Evolutionary conservation across 2,797 vertebrate genomes (phyloP), one percentile per base, ranked within the genome.

Genomic region (Danio tinwini): DNA sequence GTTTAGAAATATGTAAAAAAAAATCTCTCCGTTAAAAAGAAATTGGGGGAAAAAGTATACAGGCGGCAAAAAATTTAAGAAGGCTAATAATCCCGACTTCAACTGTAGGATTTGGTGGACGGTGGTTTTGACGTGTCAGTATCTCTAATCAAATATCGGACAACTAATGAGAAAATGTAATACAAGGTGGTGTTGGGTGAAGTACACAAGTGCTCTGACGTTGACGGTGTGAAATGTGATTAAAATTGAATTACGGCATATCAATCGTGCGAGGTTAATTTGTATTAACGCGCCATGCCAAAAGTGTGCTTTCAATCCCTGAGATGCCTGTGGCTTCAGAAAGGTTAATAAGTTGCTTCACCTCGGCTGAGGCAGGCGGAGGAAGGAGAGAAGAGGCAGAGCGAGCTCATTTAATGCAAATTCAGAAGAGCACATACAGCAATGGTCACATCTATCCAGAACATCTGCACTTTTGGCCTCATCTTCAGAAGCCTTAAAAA

Each of bases 321-420:
- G 81, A 76, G 86, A 90, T 80, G 89, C 90, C 90, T 80, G 82
- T 91, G 91, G 92, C 87, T 87, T 89, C 82, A 81, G 82, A 87
- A 88, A 93, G 92, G 92, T 93, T 93, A 93, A 94, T 92, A 91
- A 93, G 90, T 87, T 89, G 86, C 83, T 86, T 91, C 90, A 88
- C 89, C 90, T 87, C 82, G 76, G 72, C 76, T 72, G 74, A 69
- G 62, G 81, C 67, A 29, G 83, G 47, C 12, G 17, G 67, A 65
- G 17, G 69, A 42, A 79, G 86, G 89, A 85, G 85, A 88, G 83
- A 81, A 56, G 64, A 62, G 86, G 82, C 83, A 64, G 63, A 56
- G 49, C 78, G 17, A 73, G 78, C 81, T 69, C 85, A 78, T 85
- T 88, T 88, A 88, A 91, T 90, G 86, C 87, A 90, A 90, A 91